Evolutionary conservation across 2,113 vertebrate species (phyloP).

Genomic region (Catharus fuscescens): DNA sequence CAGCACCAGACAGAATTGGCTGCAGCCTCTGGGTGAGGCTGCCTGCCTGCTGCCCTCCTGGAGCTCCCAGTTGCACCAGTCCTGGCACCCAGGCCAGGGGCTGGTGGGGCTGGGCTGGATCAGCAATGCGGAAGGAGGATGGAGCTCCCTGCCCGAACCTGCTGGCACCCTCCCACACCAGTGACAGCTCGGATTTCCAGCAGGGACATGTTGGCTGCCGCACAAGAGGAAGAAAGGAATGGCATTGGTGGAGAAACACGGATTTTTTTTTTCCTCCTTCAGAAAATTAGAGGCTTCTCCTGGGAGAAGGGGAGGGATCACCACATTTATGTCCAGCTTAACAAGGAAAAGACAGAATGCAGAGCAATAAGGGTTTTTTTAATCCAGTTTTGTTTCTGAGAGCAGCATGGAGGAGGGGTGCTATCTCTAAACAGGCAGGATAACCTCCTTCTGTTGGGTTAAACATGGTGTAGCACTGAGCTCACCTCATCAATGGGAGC

Average conservation of each 20-base stretch:
- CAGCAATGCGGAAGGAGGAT: constrained; percentile 31
- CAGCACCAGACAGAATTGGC: not conserved
- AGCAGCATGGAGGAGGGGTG: not conserved
- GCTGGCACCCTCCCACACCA: constrained; percentile 10
- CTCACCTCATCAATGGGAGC: not conserved
- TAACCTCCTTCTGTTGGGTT: not conserved
- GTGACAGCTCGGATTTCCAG: not conserved
- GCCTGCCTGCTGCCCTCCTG: not conserved
- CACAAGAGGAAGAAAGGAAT: not conserved
- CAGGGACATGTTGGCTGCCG: not conserved
- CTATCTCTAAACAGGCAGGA: not conserved
- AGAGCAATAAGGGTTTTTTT: not conserved
- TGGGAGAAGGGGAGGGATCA: not conserved
- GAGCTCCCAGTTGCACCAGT: not conserved
- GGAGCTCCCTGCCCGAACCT: not conserved
- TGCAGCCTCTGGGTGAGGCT: not conserved
- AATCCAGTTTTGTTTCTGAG: not conserved
- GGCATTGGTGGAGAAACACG: not conserved
- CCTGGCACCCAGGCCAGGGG: not conserved
- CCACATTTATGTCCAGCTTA: not conserved
- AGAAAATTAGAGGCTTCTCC: not conserved
- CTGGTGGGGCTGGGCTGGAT: not conserved
- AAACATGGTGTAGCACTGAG: not conserved
- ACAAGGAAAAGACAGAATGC: not conserved
- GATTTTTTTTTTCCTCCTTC: not conserved